phyloP scores from a whole-genome alignment of 2,888 invertebrate species.

The Macaria liturata region DNA sequence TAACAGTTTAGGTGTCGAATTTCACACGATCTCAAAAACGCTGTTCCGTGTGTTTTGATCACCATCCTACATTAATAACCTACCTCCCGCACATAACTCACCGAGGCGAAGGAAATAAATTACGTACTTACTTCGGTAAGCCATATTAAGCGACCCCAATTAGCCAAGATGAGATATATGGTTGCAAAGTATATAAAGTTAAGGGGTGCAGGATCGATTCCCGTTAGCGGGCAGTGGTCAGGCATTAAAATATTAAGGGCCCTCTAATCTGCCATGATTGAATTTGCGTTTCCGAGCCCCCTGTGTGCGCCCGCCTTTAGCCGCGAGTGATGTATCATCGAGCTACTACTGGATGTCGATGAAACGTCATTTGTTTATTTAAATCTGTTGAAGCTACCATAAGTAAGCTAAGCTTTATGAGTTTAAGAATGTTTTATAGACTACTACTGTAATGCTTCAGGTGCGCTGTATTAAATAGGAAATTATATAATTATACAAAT shows the following conservation, averaged over 20 bases:
- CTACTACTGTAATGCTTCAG: too few species aligned
- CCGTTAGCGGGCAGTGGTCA: conserved; percentile 75
- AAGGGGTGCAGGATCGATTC: conserved; percentile 69
- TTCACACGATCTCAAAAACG: conserved; percentile 19
- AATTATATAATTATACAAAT: too few species aligned
- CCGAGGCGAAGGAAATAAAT: conserved; percentile 73
- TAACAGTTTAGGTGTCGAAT: conserved; percentile 21
- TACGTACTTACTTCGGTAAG: conserved; percentile 80
- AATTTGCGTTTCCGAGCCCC: conserved; percentile 72
- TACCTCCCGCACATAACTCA: conserved; percentile 51
- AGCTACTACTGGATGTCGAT: conserved; percentile 45
- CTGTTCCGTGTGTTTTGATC: conserved; percentile 23
- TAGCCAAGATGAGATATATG: conserved; percentile 78
- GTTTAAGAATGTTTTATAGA: too few species aligned
- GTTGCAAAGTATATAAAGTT: conserved; percentile 65
- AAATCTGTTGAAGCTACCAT: too few species aligned
- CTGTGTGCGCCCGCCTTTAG: conserved; percentile 56
- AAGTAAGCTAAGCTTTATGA: too few species aligned
- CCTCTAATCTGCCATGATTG: conserved; percentile 80
- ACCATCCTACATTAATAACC: conserved; percentile 43
- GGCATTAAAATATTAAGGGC: conserved; percentile 81
- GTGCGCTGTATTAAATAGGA: too few species aligned
- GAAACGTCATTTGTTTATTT: too few species aligned
- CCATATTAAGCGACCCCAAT: conserved; percentile 83
- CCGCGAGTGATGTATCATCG: conserved; percentile 56